phyloP scores from a whole-genome alignment of 2,113 vertebrate genomes.

The Bungarus multicinctus region DNA sequence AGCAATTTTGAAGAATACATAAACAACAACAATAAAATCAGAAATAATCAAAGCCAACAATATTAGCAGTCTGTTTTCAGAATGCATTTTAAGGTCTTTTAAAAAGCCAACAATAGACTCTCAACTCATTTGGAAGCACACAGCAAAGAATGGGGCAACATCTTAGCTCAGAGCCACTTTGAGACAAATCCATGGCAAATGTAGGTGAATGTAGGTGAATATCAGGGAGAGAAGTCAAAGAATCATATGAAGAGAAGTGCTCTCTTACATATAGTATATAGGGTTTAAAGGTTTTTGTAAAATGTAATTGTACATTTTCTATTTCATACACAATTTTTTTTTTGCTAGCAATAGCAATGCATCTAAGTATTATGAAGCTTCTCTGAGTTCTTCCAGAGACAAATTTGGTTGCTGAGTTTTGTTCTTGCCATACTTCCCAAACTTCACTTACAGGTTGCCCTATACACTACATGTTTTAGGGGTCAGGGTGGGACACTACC shows the following conservation, averaged over 20 bases:
- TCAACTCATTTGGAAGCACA: background rate
- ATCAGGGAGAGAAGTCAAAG: background rate
- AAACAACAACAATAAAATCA: background rate
- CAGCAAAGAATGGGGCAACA: background rate
- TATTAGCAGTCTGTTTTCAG: background rate
- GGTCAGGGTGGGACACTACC: background rate
- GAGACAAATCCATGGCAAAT: background rate
- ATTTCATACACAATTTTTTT: background rate
- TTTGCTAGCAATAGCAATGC: background rate
- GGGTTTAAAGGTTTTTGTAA: background rate
- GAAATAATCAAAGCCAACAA: background rate
- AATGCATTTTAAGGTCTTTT: background rate
- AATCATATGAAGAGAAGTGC: background rate
- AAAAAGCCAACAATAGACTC: background rate
- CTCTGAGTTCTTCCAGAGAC: background rate
- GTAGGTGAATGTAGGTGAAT: background rate
- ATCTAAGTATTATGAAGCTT: background rate
- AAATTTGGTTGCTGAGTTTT: background rate
- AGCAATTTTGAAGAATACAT: background rate
- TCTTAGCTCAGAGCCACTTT: background rate
- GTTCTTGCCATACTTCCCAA: background rate
- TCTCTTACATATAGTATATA: background rate
- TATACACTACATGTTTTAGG: too few species aligned
- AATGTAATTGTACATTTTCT: background rate
- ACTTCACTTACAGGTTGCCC: background rate